Evolutionary conservation across 2,797 vertebrate species (phyloP).

Genomic region (Hippoglossus hippoglossus): DNA sequence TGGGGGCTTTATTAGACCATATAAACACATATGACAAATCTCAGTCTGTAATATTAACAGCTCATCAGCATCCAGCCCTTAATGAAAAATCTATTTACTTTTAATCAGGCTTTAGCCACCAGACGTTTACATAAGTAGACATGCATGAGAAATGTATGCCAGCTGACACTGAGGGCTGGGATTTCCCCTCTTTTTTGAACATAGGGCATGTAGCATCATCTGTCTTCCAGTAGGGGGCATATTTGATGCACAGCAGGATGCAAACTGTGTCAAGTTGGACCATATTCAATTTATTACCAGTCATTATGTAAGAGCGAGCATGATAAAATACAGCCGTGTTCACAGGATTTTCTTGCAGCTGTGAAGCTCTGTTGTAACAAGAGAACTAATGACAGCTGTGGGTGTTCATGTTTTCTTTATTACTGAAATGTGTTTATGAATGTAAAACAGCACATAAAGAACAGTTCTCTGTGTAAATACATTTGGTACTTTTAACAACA

Average conservation of each 20-base stretch:
- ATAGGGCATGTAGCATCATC: slow-evolving; percentile 13
- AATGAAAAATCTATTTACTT: slow-evolving; percentile 54
- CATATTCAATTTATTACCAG: slow-evolving; percentile 25
- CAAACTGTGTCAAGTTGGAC: slow-evolving; percentile 35
- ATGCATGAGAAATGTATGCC: slow-evolving; percentile 39
- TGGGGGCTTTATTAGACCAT: slow-evolving; percentile 36
- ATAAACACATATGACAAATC: slow-evolving; percentile 40
- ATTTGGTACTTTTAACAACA: slow-evolving; percentile 78
- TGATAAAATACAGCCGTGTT: not conserved
- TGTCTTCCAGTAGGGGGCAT: slow-evolving; percentile 75
- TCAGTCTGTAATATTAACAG: slow-evolving; percentile 41
- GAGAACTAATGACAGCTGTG: slow-evolving; percentile 10
- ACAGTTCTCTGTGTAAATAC: slow-evolving; percentile 83
- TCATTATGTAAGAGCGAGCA: slow-evolving; percentile 45
- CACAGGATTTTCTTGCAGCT: slow-evolving; percentile 18
- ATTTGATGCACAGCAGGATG: slow-evolving; percentile 61
- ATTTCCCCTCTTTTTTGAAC: too few species aligned
- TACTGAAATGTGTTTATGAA: slow-evolving; percentile 81
- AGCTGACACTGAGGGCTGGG: too few species aligned
- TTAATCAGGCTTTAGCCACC: slow-evolving; percentile 57
- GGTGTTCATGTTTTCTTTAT: slow-evolving; percentile 77
- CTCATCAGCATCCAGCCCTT: slow-evolving; percentile 18
- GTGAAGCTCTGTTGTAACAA: not conserved
- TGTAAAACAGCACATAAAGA: slow-evolving; percentile 81
- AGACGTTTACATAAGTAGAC: slow-evolving; percentile 47